Conservation (phyloP, 2,888 invertebrate species). For the Coenonympha arcania region DNA sequence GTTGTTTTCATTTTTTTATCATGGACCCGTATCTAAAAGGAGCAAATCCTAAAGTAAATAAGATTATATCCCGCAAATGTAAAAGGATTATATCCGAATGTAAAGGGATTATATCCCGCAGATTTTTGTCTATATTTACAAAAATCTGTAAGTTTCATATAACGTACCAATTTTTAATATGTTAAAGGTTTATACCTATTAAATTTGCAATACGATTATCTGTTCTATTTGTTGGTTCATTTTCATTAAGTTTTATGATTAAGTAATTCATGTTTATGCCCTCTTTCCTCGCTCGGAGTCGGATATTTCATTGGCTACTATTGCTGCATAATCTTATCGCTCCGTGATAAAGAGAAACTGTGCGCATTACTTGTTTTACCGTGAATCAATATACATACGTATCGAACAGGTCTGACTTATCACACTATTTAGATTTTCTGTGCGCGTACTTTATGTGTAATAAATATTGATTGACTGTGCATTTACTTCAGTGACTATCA, state of each 20-base stretch:
- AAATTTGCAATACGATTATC: too few species aligned
- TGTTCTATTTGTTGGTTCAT: too few species aligned
- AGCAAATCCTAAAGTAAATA: too few species aligned
- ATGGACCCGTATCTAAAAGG: too few species aligned
- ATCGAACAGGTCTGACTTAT: constrained; percentile 20
- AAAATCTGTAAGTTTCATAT: too few species aligned
- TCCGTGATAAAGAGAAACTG: constrained; percentile 55
- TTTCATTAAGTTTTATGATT: constrained; percentile 1
- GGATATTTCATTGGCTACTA: constrained; percentile 45
- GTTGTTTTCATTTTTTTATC: too few species aligned
- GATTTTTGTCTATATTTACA: too few species aligned
- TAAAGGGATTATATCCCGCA: too few species aligned
- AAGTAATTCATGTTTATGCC: constrained; percentile 7
- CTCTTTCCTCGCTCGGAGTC: constrained; percentile 16
- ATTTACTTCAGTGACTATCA: background rate
- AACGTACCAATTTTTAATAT: too few species aligned
- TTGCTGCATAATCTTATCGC: constrained; percentile 59
- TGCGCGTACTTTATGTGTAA: background rate
- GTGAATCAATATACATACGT: constrained; percentile 55
- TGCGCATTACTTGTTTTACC: constrained; percentile 36
- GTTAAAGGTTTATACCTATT: too few species aligned
- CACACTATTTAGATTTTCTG: constrained; percentile 10
- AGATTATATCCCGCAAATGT: too few species aligned
- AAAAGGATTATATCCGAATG: too few species aligned
- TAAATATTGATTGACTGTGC: background rate